Evolutionary conservation across 2,797 vertebrate genomes (phyloP).

Genomic region (Tiaroga cobitis): DNA sequence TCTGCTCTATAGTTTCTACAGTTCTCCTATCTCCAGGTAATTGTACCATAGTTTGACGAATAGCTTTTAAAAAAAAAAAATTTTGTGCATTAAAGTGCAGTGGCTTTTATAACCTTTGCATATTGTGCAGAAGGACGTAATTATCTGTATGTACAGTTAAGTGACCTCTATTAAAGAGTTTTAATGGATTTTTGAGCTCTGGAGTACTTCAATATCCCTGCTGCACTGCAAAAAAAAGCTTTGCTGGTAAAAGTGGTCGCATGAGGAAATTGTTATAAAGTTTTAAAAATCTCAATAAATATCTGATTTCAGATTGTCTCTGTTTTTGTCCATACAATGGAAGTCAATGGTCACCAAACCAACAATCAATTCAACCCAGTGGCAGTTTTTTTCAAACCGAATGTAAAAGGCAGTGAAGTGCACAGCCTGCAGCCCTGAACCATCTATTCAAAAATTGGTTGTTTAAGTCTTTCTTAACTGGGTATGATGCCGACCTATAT

Average conservation of each 20-base stretch:
- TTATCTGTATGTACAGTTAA: constrained; percentile 57
- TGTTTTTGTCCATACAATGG: neutral
- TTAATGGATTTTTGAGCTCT: constrained; percentile 58
- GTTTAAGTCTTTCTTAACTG: neutral
- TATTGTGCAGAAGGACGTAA: constrained; percentile 49
- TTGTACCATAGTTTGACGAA: neutral
- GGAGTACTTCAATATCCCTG: constrained; percentile 24
- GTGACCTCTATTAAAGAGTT: constrained; percentile 63
- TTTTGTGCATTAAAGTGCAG: constrained; percentile 1
- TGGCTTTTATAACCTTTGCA: constrained; percentile 53
- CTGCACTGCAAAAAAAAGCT: neutral
- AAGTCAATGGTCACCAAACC: neutral
- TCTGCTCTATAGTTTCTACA: neutral
- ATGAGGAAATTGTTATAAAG: neutral
- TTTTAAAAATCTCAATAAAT: neutral
- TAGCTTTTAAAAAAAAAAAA: neutral
- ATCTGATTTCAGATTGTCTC: neutral
- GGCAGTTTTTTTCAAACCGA: neutral
- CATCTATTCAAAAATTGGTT: no score
- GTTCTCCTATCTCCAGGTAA: neutral
- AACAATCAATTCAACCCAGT: neutral
- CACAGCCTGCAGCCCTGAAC: no score
- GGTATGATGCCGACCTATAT: neutral
- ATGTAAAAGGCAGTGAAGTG: neutral
- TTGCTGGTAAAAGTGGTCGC: neutral